These are phyloP conservation scores for Aphaenogaster rudis DNA, from an alignment of 1,140 invertebrate genomes.

Conservation along the genomic window DNA sequence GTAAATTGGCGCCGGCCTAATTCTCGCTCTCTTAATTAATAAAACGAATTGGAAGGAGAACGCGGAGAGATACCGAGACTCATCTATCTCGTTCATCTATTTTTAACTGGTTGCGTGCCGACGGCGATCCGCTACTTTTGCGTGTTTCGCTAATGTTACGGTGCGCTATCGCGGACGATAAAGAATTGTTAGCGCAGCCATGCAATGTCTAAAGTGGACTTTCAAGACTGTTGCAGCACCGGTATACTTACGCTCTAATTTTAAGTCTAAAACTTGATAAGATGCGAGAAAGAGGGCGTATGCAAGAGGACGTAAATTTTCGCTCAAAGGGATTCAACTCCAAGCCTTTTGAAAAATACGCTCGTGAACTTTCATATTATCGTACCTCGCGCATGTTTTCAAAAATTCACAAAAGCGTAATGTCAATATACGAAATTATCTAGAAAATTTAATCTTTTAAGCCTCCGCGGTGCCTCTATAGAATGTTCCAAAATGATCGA, in stretches of 20 bases:
- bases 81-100: constrained; percentile 20
- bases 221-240: constrained; percentile 6
- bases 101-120: constrained; percentile 48
- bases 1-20: constrained; percentile 8
- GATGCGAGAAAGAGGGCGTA: neutral
- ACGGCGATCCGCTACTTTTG: constrained; percentile 17
- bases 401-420: neutral
- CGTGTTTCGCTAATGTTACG: constrained; percentile 43
- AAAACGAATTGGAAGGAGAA: constrained; percentile 5
- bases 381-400: neutral
- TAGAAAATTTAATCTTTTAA: constrained; percentile 4
- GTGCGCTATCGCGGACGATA: constrained; percentile 13
- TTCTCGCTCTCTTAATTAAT: neutral
- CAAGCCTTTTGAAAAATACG: neutral
- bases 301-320: constrained; percentile 4
- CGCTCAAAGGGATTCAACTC: neutral
- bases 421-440: neutral
- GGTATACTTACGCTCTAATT: constrained; percentile 2
- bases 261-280: neutral
- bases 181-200: constrained; percentile 27
- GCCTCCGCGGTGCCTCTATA: neutral
- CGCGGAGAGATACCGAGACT: neutral
- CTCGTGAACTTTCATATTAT: neutral
- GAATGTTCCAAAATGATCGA: neutral
- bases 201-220: neutral